Conservation (phyloP, 2,888 invertebrate genomes). For the Leptura quadrifasciata region DNA sequence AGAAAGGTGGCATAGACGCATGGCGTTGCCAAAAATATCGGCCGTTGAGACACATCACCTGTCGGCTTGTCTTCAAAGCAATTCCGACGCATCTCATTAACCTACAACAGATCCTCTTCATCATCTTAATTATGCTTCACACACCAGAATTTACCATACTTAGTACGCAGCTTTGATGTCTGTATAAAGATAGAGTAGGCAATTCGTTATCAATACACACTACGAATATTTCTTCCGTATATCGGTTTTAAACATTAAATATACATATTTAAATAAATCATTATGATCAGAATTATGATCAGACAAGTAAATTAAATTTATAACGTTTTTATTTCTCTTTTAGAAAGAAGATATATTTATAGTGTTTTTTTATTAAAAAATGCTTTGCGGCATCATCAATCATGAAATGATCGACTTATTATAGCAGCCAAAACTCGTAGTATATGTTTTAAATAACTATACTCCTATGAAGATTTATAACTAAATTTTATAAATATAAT, state of each 20-base stretch:
- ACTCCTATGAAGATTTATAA: neutral
- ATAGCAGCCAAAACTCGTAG: neutral
- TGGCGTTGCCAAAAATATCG: conserved; percentile 65
- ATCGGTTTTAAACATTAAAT: conserved; percentile 21
- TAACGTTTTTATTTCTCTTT: conserved; percentile 3
- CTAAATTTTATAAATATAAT: neutral
- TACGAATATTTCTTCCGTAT: conserved; percentile 8
- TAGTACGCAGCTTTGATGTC: conserved; percentile 40
- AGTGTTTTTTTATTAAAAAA: conserved; percentile 12
- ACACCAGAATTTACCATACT: conserved; percentile 38
- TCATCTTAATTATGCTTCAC: conserved; percentile 55
- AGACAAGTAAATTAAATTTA: conserved; percentile 17
- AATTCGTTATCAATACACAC: conserved; percentile 29
- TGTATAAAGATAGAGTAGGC: conserved; percentile 30
- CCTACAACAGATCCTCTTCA: conserved; percentile 61
- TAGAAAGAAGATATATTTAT: conserved; percentile 20
- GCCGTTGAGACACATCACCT: conserved; percentile 64
- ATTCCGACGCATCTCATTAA: conserved; percentile 66
- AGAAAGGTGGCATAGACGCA: conserved; percentile 64
- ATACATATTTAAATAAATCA: conserved; percentile 32
- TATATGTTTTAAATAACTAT: conserved; percentile 1
- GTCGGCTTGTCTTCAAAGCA: conserved; percentile 66
- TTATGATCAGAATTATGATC: neutral
- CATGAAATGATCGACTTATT: conserved; percentile 1
- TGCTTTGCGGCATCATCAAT: conserved; percentile 22